These are phyloP conservation scores for Rotaria socialis DNA, from an alignment of 2,888 invertebrate species.

Conservation along the genomic window DNA sequence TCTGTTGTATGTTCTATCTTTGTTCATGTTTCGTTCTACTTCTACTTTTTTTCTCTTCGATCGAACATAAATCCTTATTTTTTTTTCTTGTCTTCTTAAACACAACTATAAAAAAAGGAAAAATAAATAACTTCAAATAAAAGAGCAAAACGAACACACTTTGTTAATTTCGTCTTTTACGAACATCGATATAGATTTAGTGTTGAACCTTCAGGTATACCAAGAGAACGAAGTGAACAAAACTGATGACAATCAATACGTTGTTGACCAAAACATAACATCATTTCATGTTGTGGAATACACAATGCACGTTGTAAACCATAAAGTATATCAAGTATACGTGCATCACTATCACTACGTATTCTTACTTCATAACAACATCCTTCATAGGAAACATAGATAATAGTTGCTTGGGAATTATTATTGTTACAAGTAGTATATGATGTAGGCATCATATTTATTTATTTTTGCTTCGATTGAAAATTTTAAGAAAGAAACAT, in stretches of 20 bases:
- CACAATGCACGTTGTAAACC: slow-evolving; percentile 36
- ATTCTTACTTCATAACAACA: slow-evolving; percentile 36
- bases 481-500: too few species aligned
- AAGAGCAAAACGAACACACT: neutral
- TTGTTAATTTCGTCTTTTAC: neutral
- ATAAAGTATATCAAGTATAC: slow-evolving; percentile 35
- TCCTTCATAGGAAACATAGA: slow-evolving; percentile 30
- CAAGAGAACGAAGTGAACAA: slow-evolving; percentile 1
- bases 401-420: neutral
- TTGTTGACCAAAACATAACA: slow-evolving; percentile 17
- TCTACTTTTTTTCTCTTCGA: neutral
- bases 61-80: neutral
- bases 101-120: slow-evolving; percentile 8
- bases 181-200: slow-evolving; percentile 21
- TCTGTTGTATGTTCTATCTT: neutral
- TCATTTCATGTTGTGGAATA: slow-evolving; percentile 33
- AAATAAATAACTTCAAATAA: neutral
- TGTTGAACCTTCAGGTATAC: slow-evolving; percentile 27
- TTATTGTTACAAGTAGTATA: neutral
- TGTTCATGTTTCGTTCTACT: neutral
- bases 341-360: slow-evolving; percentile 21
- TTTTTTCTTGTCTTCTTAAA: neutral
- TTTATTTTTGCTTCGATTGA: neutral
- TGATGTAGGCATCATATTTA: neutral
- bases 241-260: slow-evolving; percentile 36